Evolutionary conservation across 2,888 invertebrate genomes (phyloP).

Genomic region (Calephelis perditalis): DNA sequence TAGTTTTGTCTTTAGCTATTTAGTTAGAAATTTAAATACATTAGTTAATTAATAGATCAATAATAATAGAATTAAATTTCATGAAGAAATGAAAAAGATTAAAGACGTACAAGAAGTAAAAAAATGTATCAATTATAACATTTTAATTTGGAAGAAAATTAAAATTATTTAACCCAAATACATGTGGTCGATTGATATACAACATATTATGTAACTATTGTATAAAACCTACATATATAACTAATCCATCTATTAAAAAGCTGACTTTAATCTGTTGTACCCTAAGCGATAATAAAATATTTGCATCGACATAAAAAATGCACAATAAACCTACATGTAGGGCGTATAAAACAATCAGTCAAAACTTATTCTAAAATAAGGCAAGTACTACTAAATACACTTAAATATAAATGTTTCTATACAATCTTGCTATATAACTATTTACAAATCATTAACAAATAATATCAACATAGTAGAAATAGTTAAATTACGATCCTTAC

Average conservation of each 20-base stretch:
- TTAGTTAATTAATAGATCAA: too few species aligned
- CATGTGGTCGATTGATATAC: too few species aligned
- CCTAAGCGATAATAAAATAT: slow-evolving; percentile 39
- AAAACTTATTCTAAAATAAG: slow-evolving; percentile 55
- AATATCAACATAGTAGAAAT: slow-evolving; percentile 49
- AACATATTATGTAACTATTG: too few species aligned
- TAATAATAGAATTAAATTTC: too few species aligned
- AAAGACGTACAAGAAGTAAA: too few species aligned
- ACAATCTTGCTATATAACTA: slow-evolving; percentile 39
- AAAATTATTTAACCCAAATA: too few species aligned
- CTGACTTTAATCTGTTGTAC: slow-evolving; percentile 56
- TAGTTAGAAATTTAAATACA: too few species aligned
- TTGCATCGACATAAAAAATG: slow-evolving; percentile 57
- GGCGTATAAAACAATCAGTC: slow-evolving; percentile 68
- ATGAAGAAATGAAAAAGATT: too few species aligned
- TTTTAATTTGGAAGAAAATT: too few species aligned
- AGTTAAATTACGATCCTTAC: slow-evolving; percentile 32
- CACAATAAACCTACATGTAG: slow-evolving; percentile 50
- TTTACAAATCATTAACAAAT: slow-evolving; percentile 53
- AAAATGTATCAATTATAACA: too few species aligned
- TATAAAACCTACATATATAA: slow-evolving; percentile 21
- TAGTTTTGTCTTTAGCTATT: too few species aligned
- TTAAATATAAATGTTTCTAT: slow-evolving; percentile 37
- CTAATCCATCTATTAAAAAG: slow-evolving; percentile 46
- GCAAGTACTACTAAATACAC: slow-evolving; percentile 61